Evolutionary conservation across 2,113 vertebrate genomes (phyloP).

Genomic region (Lagopus leucura): DNA sequence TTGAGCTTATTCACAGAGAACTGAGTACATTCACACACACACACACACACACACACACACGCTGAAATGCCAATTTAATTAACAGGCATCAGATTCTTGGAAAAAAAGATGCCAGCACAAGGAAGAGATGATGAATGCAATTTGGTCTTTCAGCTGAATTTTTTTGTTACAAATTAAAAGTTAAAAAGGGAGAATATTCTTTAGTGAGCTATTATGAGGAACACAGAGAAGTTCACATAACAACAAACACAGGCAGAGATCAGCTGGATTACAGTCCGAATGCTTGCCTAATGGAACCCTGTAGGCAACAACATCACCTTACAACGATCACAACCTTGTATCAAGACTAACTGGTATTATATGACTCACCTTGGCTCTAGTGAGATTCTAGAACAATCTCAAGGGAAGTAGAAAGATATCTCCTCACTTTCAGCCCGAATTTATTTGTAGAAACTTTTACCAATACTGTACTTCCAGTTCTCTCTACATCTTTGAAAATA

Average conservation of each 20-base stretch:
- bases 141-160: not conserved
- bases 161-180: not conserved
- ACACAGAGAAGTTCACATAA: not conserved
- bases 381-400: not conserved
- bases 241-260: not conserved
- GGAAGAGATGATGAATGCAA: not conserved
- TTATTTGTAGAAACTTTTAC: not conserved
- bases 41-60: not conserved
- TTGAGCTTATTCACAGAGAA: not conserved
- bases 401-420: not conserved
- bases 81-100: not conserved
- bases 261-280: not conserved
- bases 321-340: not conserved
- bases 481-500: not conserved
- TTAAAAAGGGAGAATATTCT: not conserved
- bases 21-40: not conserved
- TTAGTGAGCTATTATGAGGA: not conserved
- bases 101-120: not conserved
- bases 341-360: not conserved
- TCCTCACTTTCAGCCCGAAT: not conserved
- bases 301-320: not conserved
- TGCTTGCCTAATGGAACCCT: not conserved
- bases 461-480: not conserved
- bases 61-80: not conserved
- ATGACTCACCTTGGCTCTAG: not conserved